phyloP scores from a whole-genome alignment of 2,113 vertebrate species.

The Meleagris gallopavo region DNA sequence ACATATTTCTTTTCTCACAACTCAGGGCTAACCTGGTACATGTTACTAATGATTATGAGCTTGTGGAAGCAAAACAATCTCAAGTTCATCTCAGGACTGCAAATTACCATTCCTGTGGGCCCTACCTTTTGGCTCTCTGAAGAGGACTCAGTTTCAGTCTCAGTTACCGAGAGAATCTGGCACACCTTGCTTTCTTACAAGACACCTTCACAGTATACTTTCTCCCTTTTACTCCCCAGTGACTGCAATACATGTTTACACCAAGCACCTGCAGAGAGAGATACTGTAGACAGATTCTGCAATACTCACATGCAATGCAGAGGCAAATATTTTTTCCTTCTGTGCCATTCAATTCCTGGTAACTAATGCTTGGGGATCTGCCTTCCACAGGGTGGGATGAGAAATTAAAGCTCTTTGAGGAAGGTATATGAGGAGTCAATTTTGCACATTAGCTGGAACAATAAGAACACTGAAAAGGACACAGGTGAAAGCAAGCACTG shows the following conservation, averaged over 20 bases:
- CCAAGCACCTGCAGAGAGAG: background rate
- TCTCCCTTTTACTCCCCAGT: background rate
- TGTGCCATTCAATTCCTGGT: background rate
- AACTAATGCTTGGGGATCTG: background rate
- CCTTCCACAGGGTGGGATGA: background rate
- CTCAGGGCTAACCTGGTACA: background rate
- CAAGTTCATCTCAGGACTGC: background rate
- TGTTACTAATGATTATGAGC: background rate
- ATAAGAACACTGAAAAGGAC: fast-evolving
- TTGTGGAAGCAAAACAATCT: background rate
- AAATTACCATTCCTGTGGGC: background rate
- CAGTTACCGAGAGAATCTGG: background rate
- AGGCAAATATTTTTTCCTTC: background rate
- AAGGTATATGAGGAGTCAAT: background rate
- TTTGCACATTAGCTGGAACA: background rate
- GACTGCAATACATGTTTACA: background rate
- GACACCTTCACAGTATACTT: background rate
- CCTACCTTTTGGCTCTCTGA: background rate
- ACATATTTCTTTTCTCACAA: background rate
- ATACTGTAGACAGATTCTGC: background rate
- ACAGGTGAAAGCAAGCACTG: background rate
- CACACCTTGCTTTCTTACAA: background rate
- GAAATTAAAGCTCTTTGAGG: background rate
- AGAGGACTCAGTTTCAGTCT: background rate
- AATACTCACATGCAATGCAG: background rate